A percentile compares a stretch with the other conserved stretches of the same genome.
Conservation (phyloP, 2,797 vertebrate species). For the Hoplostethus mediterraneus region DNA sequence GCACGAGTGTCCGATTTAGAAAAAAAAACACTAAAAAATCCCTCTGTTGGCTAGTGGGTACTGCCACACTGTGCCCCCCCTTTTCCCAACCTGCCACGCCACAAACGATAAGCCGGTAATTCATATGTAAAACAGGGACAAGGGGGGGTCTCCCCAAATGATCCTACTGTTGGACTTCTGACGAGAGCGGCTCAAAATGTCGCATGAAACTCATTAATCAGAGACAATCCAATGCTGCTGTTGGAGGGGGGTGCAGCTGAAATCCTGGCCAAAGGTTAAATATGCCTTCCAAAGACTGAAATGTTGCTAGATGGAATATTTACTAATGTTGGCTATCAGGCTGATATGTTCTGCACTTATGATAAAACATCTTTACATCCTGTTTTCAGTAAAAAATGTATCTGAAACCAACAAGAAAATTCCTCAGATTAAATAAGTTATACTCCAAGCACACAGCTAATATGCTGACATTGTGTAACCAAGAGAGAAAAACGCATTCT, state of each 20-base stretch:
- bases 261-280: slow-evolving; percentile 76
- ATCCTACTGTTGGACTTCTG: slow-evolving; percentile 72
- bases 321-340: slow-evolving; percentile 25
- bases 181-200: slow-evolving; percentile 69
- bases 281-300: slow-evolving; percentile 66
- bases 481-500: slow-evolving; percentile 17
- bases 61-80: slow-evolving; percentile 49
- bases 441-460: not conserved
- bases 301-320: slow-evolving; percentile 42
- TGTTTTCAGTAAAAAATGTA: slow-evolving; percentile 16
- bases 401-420: slow-evolving; percentile 6
- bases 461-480: not conserved
- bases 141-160: slow-evolving; percentile 57
- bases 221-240: slow-evolving; percentile 62
- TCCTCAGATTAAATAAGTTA: not conserved
- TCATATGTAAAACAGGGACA: slow-evolving; percentile 77
- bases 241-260: slow-evolving; percentile 56
- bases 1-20: slow-evolving; percentile 60
- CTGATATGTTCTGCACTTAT: slow-evolving; percentile 20
- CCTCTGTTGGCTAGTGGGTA: slow-evolving; percentile 42
- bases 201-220: slow-evolving; percentile 81
- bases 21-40: slow-evolving; percentile 55
- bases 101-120: slow-evolving; percentile 74
- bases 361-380: slow-evolving; percentile 9
- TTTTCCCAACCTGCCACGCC: slow-evolving; percentile 62